Conservation (phyloP, 1,140 invertebrate species). For the Diplogasteroides magnus region DNA sequence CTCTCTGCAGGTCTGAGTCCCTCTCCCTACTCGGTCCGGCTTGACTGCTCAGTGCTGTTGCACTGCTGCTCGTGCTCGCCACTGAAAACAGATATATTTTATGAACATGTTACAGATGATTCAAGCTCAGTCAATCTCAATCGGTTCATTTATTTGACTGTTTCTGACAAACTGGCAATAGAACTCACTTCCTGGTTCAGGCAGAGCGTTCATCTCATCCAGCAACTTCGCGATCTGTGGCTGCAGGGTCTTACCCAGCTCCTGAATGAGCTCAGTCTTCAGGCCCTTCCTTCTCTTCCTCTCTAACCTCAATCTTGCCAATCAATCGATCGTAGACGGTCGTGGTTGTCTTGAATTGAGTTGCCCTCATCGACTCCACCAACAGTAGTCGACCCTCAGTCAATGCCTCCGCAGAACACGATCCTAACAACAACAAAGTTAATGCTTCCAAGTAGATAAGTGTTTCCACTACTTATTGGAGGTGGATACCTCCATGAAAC, state of each 20-base stretch:
- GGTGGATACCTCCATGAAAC: no score
- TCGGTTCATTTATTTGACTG: not conserved
- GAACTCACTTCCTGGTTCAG: not conserved
- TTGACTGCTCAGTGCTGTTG: not conserved
- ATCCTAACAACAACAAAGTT: no score
- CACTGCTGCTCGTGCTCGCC: no score
- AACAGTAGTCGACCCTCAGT: conserved; percentile 17
- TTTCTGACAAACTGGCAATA: not conserved
- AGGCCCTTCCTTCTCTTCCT: conserved; percentile 3
- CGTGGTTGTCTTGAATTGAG: not conserved
- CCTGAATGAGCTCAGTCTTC: not conserved
- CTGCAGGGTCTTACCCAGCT: conserved; percentile 2
- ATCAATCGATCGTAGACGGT: conserved; percentile 13
- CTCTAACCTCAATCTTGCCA: not conserved
- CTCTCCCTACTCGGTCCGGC: not conserved
- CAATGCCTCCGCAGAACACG: conserved; percentile 9
- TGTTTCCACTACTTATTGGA: no score
- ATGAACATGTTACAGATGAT: no score
- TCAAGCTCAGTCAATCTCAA: no score
- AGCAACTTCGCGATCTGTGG: conserved; percentile 7
- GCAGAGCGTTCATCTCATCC: conserved; percentile 7
- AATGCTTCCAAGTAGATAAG: no score
- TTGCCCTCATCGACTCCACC: conserved; percentile 11
- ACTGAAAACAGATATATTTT: no score
- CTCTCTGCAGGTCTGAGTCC: not conserved